A percentile compares a stretch with the other conserved stretches of the same genome.
These are phyloP conservation scores for Galeruca laticollis DNA, from an alignment of 2,888 invertebrate genomes.

Conservation along the genomic window DNA sequence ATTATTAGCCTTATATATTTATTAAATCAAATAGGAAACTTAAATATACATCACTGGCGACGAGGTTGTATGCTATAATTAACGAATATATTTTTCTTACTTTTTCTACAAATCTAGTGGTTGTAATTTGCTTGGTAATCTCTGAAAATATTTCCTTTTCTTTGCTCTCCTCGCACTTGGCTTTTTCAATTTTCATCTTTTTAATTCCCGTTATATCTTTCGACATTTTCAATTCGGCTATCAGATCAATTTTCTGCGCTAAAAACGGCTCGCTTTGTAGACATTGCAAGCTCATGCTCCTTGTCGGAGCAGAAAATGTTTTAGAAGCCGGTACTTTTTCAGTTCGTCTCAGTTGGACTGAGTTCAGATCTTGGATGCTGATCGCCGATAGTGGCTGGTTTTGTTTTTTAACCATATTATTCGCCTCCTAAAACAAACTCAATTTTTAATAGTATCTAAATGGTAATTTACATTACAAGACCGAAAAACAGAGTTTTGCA, in stretches of 20 bases:
- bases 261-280: slow-evolving; percentile 79
- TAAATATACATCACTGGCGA: too few relatives aligned
- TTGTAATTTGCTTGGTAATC: slow-evolving; percentile 86
- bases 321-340: slow-evolving; percentile 82
- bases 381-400: slow-evolving; percentile 88
- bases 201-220: slow-evolving; percentile 94
- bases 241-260: slow-evolving; percentile 85
- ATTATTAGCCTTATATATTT: too few relatives aligned
- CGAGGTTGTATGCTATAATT: neutral
- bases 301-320: slow-evolving; percentile 83
- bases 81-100: slow-evolving; percentile 68
- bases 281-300: slow-evolving; percentile 83
- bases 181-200: slow-evolving; percentile 91
- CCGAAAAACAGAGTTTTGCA: too few relatives aligned
- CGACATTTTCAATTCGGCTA: slow-evolving; percentile 92
- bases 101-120: slow-evolving; percentile 90
- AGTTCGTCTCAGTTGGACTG: slow-evolving; percentile 83
- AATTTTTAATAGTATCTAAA: slow-evolving; percentile 9
- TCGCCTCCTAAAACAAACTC: slow-evolving; percentile 31
- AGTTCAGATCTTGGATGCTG: slow-evolving; percentile 87
- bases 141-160: slow-evolving; percentile 88
- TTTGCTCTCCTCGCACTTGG: slow-evolving; percentile 84
- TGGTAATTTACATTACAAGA: too few relatives aligned
- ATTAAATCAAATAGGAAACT: too few relatives aligned
- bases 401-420: slow-evolving; percentile 66